Base-by-base conservation (phyloP, 2,797 vertebrate species). In the Erethizon dorsatum region DNA sequence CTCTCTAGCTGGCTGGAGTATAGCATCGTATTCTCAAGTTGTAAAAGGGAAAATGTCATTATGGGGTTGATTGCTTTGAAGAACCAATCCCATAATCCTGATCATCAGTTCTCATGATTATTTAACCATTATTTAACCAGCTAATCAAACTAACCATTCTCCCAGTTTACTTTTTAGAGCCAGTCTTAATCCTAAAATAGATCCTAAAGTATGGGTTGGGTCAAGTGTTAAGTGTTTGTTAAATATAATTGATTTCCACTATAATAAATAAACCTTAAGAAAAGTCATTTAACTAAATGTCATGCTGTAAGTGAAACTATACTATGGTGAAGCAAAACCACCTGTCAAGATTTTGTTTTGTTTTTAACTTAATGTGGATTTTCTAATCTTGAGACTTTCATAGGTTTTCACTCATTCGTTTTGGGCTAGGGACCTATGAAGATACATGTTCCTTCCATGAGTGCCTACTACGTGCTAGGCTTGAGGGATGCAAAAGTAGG, bases 121-220 rank as follows among this genome's bases (percentile, higher is more conserved):
- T 77, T 93, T 86, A 96, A 84, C 89, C 56, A 88, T 88, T 90
- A 57, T 77, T 93, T 86, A 96, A 84, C 89, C 56, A 95, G 15
- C 54, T 90, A 79, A 77, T 94, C 69, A 92, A 12, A 78, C 88
- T 28, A 82, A 31, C 20, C 28, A 12, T 90, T 56, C 22, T 73
- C n/a, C 18, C 24, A 45, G 24, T 83, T 93, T 95, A 91, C 63
- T 84, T 91, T 95, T 90, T 87, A 93, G 71, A 83, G 83, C 78
- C 87, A 93, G 5, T 96, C 11, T 92, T 88, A 75, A 33, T 83
- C 79, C 57, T 93, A 83, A 94, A 84, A 33, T 83, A 91, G n/a
- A 52, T 86, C 52, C 95, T 54, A 63, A 85, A 96, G 5, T 33
- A 9, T 95, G 67, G 26, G 13, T 93, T 93, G 90, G 47, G 41